Evolutionary conservation across 2,797 vertebrate genomes (phyloP).

Genomic region (Coendou prehensilis): DNA sequence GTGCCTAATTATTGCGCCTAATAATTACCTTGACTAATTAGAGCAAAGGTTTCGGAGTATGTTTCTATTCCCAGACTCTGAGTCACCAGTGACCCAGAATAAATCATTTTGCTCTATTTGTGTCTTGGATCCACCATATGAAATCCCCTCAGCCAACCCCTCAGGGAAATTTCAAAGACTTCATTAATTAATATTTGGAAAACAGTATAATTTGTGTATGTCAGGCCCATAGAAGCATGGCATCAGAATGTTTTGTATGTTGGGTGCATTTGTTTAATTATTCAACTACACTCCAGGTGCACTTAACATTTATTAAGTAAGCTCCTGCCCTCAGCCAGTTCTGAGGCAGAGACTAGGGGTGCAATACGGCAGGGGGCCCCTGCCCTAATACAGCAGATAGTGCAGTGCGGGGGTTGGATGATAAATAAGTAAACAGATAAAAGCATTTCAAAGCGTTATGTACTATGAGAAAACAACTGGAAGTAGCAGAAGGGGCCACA

Average conservation of each 20-base stretch:
- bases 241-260: slow-evolving; percentile 43
- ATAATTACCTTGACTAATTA: slow-evolving; percentile 79
- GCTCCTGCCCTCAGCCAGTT: neutral
- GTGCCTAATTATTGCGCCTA: slow-evolving; percentile 62
- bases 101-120: slow-evolving; percentile 75
- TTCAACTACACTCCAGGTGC: neutral
- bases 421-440: neutral
- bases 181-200: slow-evolving; percentile 76
- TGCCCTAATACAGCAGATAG: neutral
- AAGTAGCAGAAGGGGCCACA: neutral
- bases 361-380: neutral
- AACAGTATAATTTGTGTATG: slow-evolving; percentile 62
- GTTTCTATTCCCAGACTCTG: slow-evolving; percentile 77
- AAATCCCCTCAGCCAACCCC: neutral
- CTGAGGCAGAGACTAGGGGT: neutral
- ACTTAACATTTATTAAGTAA: slow-evolving; percentile 15
- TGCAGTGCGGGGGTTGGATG: too few species aligned
- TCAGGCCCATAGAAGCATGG: slow-evolving; percentile 47
- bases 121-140: slow-evolving; percentile 50
- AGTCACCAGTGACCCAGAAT: slow-evolving; percentile 78
- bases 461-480: neutral
- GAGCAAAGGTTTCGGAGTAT: slow-evolving; percentile 68
- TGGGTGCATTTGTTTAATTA: slow-evolving; percentile 62
- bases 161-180: slow-evolving; percentile 58
- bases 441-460: slow-evolving; percentile 8